Evolutionary conservation across 2,888 invertebrate genomes (phyloP).

Genomic region (Eupelmus urozonus): DNA sequence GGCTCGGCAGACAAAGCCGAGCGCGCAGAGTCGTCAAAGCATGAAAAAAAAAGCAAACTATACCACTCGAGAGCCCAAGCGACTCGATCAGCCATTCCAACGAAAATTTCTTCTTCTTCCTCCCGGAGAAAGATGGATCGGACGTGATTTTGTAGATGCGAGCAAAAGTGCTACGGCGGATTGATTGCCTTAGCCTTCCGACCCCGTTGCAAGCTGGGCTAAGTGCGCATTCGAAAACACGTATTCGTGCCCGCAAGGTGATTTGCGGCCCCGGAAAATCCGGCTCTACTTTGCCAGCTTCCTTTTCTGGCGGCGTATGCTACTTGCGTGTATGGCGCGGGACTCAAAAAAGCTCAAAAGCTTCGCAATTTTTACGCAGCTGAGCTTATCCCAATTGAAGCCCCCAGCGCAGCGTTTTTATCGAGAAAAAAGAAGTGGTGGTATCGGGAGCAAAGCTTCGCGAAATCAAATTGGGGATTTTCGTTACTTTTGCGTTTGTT

Average conservation of each 20-base stretch:
- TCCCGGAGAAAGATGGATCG: slow-evolving; percentile 7
- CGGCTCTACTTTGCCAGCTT: no score
- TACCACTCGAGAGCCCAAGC: neutral
- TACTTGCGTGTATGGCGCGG: no score
- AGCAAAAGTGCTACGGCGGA: neutral
- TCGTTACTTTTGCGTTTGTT: no score
- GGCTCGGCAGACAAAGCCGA: neutral
- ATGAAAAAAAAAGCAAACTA: neutral
- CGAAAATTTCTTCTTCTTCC: slow-evolving; percentile 1
- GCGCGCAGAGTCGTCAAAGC: neutral
- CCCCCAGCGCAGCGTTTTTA: no score
- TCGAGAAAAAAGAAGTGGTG: no score
- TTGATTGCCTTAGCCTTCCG: slow-evolving; percentile 34
- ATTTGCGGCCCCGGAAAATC: slow-evolving; percentile 43
- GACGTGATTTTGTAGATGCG: neutral
- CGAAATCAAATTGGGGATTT: no score
- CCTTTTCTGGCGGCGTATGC: no score
- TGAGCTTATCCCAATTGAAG: no score
- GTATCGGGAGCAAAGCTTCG: no score
- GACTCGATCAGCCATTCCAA: slow-evolving; percentile 13
- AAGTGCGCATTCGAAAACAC: slow-evolving; percentile 37
- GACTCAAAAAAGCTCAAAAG: no score
- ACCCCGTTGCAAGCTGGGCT: no score
- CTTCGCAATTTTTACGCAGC: no score
- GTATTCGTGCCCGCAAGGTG: slow-evolving; percentile 41